Conservation (phyloP, 2,797 vertebrate genomes). For the Premnoplex brunnescens region DNA sequence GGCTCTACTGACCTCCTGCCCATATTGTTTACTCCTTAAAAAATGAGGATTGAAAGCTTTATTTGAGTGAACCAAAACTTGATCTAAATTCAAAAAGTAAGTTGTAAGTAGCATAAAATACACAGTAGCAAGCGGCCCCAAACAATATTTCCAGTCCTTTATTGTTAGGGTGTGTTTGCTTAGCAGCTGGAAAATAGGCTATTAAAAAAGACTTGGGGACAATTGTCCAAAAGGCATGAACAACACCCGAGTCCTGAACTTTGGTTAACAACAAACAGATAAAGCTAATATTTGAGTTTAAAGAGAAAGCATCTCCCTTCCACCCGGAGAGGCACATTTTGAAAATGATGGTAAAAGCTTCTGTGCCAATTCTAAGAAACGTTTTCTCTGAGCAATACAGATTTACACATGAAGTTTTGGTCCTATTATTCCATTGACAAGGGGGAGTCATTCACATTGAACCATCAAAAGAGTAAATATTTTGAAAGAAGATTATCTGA, state of each 20-base stretch:
- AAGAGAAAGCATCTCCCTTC: not conserved
- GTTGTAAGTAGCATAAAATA: not conserved
- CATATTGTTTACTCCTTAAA: not conserved
- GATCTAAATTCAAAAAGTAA: not conserved
- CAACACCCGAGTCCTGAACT: not conserved
- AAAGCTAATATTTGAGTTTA: not conserved
- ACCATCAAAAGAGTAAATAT: not conserved
- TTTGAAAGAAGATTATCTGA: not conserved
- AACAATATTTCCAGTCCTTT: not conserved
- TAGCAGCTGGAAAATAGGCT: not conserved
- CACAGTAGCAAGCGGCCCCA: not conserved
- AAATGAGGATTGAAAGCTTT: not conserved
- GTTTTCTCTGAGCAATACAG: not conserved
- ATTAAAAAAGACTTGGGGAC: not conserved
- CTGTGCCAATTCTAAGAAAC: not conserved
- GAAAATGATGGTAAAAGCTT: slow-evolving; percentile 15
- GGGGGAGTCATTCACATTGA: not conserved
- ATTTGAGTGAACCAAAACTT: not conserved
- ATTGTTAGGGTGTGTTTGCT: not conserved
- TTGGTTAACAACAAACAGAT: not conserved
- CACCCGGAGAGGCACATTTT: not conserved
- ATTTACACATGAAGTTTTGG: not conserved
- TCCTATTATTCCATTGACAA: not conserved
- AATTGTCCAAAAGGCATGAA: not conserved
- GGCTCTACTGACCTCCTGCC: not conserved